Evolutionary conservation across 2,113 vertebrate species (phyloP), one percentile per base, ranked within the genome.

Genomic region (Connochaetes taurinus): DNA sequence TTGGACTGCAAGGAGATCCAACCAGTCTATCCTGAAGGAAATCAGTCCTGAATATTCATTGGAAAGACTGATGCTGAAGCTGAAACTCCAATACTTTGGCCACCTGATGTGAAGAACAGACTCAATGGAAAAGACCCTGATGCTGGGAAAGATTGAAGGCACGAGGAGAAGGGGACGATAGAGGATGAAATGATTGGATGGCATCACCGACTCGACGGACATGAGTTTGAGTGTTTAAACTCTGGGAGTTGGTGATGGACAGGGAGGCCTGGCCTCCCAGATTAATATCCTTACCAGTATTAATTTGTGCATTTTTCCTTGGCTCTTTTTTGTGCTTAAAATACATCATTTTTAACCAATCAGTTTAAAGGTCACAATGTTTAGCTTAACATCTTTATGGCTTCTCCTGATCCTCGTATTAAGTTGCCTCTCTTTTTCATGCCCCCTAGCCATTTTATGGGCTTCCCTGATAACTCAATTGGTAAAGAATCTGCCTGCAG

Each of bases 181-280:
- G 10, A 71, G 36, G 19, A 74, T 13, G 19, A 74, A 21, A 74
- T 40, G n/a, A 23, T 40, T 71, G 67, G n/a, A 40, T 74, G 67
- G n/a, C 67, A 23, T 40, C 67, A 74, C 36, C 0, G 1, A 74
- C 67, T 74, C 2, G 0, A 74, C 0, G 1, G n/a, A 40, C 5
- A 40, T 40, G 67, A 74, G 67, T 74, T 6, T 74, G 67, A 74
- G 19, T 40, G n/a, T n/a, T n/a, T n/a, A 74, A 74, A 21, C 67
- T 74, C 67, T 21, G 17, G 67, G 67, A 74, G n/a, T 40, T 74
- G 36, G n/a, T 74, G 36, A 40, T 74, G n/a, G 67, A 74, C n/a
- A 40, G 67, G 19, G 10, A 74, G 21, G 67, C n/a, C n/a, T 40
- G 67, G 21, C 67, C 1, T 74, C 19, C 67, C 31, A 64, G 31